Evolutionary conservation across 2,113 vertebrate genomes (phyloP), one percentile per base, ranked within the genome.

Genomic region (Ellobius talpinus): DNA sequence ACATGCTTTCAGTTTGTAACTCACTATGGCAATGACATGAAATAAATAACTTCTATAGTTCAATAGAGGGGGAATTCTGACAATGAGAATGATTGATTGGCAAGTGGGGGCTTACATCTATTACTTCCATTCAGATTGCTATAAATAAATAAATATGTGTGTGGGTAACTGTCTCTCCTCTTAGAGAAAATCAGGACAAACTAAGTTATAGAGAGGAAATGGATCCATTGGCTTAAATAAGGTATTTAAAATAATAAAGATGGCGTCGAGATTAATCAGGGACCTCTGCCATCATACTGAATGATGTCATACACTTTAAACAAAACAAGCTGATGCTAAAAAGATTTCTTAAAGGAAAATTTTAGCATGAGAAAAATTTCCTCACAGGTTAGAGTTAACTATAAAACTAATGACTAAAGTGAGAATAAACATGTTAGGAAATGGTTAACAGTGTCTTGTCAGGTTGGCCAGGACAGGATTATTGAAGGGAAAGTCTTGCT

Each of bases 371-470:
- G 73, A 87, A 73, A 73, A 70, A 77, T 58, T 68, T 91, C 81
- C 88, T 89, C 92, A 79, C 89, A 97, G 92, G 93, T 96, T 93
- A 95, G 63, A 77, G 87, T 96, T 97, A 95, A 96, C 96, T 70
- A 85, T 58, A 52, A 92, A 96, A 96, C 70, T 87, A 82, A 50
- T 70, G 45, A 72, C 63, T 91, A 14, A 65, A 93, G 39, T 89
- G 55, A 39, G 92, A 33, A 50, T 50, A 81, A 94, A 39, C 66
- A 92, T 66, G 93, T 33, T 39, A 95, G 82, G 91, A 97, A 97
- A 98, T 89, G 82, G 98, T 98, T 98, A 98, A 97, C 81, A 55
- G 39, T 45, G 17, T 94, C 93, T 81, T 95, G 24, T 84, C 66
- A 52, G 86, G 74, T 87, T 76, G 91, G 65, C 19, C 45, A 36